phyloP scores from a whole-genome alignment of 2,797 vertebrate genomes.

The Tamandua tetradactyla region DNA sequence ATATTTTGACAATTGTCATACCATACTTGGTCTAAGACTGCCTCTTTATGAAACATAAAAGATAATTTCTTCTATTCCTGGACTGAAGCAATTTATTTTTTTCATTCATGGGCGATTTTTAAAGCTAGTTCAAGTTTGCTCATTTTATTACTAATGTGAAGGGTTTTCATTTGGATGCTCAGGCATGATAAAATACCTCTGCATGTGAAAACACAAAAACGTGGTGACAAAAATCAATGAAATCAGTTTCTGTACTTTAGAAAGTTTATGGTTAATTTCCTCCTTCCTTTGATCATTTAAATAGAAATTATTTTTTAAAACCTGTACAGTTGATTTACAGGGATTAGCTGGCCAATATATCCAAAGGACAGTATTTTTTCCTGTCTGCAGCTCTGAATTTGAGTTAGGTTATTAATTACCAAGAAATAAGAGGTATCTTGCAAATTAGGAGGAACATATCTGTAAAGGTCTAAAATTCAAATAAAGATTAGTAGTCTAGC shows the following conservation, averaged over 20 bases:
- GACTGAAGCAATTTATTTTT: background rate
- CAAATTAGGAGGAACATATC: background rate
- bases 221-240: slow-evolving; percentile 6
- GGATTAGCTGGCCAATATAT: slow-evolving; percentile 31
- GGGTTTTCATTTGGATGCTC: background rate
- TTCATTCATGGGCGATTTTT: slow-evolving; percentile 14
- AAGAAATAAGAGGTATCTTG: slow-evolving; percentile 24
- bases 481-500: background rate
- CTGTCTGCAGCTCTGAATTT: background rate
- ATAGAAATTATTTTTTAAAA: slow-evolving; percentile 65
- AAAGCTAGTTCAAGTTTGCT: slow-evolving; percentile 26
- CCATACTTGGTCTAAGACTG: background rate
- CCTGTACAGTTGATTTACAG: slow-evolving; percentile 14
- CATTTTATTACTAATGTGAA: slow-evolving; percentile 13
- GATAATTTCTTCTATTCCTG: background rate
- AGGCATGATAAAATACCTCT: slow-evolving; percentile 35
- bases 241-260: slow-evolving; percentile 37
- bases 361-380: background rate
- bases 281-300: slow-evolving; percentile 41
- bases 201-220: slow-evolving; percentile 53
- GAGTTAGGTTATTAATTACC: background rate
- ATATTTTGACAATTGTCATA: background rate
- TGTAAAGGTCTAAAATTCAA: slow-evolving; percentile 27
- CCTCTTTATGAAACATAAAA: slow-evolving; percentile 22
- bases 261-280: slow-evolving; percentile 8